Percentiles rank a stretch among this genome's conserved stretches.
These are phyloP conservation scores for Nyctibius bracteatus DNA, from an alignment of 2,113 vertebrate genomes.

Conservation along the genomic window DNA sequence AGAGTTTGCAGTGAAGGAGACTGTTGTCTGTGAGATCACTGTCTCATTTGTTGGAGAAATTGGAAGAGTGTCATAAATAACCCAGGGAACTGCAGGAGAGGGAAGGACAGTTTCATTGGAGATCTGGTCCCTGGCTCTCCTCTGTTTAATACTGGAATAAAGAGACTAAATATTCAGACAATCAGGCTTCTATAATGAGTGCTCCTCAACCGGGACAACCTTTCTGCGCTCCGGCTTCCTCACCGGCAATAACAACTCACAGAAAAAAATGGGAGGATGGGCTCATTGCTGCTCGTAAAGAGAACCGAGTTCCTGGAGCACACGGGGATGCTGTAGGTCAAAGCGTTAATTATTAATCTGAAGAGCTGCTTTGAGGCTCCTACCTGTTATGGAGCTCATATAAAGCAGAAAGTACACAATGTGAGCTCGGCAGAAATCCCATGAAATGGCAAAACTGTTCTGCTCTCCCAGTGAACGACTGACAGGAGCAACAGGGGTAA, in stretches of 20 bases:
- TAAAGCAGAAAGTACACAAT: neutral
- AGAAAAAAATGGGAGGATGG: neutral
- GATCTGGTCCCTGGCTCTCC: neutral
- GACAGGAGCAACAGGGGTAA: neutral
- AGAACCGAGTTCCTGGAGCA: neutral
- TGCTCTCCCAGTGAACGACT: neutral
- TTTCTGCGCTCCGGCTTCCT: neutral
- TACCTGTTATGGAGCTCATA: neutral
- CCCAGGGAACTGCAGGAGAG: neutral
- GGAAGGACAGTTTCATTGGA: neutral
- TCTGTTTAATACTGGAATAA: neutral
- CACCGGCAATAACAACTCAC: neutral
- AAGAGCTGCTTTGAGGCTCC: neutral
- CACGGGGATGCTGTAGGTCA: neutral
- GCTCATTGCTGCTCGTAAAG: neutral
- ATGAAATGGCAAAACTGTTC: neutral
- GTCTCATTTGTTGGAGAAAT: neutral
- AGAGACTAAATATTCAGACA: neutral
- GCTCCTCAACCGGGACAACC: neutral
- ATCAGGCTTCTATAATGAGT: neutral
- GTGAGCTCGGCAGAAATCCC: neutral
- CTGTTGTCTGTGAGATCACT: neutral
- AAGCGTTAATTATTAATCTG: conserved; percentile 22
- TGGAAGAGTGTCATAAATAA: conserved; percentile 10
- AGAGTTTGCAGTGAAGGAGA: neutral